Evolutionary conservation across 2,113 vertebrate genomes (phyloP).

Genomic region (Carassius carassius): DNA sequence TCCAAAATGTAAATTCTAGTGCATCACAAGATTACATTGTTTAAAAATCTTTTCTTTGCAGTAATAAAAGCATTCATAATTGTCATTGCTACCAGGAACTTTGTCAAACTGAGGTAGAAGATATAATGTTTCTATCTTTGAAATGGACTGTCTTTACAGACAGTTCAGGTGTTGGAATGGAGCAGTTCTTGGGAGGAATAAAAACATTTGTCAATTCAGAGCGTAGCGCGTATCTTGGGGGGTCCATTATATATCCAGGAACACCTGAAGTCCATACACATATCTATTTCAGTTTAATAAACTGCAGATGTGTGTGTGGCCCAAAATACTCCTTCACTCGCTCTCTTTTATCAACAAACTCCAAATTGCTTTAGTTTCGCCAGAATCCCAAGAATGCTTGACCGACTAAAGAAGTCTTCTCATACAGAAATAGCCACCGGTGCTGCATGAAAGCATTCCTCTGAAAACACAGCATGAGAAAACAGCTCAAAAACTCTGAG

Average conservation of each 20-base stretch:
- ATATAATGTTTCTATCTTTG: not conserved
- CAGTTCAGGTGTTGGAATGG: not conserved
- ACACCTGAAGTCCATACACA: constrained; percentile 40
- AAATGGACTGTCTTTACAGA: not conserved
- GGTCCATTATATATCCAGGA: constrained; percentile 42
- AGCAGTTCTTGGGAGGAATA: not conserved
- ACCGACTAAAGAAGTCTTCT: constrained; percentile 21
- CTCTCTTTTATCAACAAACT: constrained; percentile 55
- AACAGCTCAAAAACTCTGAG: constrained; percentile 10
- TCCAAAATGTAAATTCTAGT: not conserved
- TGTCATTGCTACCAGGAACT: not conserved
- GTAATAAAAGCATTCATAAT: not conserved
- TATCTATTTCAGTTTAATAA: constrained; percentile 52
- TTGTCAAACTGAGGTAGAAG: not conserved
- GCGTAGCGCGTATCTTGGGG: constrained; percentile 10
- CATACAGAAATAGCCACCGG: constrained; percentile 18
- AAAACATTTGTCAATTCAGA: constrained; percentile 24
- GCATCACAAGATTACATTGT: not conserved
- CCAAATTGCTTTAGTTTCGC: constrained; percentile 48
- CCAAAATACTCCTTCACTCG: constrained; percentile 20
- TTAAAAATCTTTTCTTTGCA: not conserved
- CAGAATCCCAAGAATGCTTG: constrained; percentile 51
- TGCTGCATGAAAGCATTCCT: constrained; percentile 23
- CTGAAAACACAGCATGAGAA: constrained; percentile 41
- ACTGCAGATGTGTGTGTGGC: constrained; percentile 53